Conservation (phyloP, 2,797 vertebrate species). For the Enteromius trimaculatus region DNA sequence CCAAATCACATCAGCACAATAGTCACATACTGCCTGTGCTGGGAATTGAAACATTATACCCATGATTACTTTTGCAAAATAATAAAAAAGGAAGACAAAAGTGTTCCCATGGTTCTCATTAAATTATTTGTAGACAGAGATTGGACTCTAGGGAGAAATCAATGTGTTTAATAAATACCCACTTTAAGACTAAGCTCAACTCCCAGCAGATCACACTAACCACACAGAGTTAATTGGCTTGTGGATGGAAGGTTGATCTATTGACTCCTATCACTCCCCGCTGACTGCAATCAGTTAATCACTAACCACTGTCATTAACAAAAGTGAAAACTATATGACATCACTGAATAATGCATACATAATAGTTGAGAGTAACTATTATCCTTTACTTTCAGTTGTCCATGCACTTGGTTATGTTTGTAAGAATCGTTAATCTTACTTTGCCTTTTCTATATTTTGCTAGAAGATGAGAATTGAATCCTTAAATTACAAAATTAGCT, state of each 20-base stretch:
- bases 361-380: neutral
- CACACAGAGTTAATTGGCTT: slow-evolving; percentile 40
- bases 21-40: slow-evolving; percentile 17
- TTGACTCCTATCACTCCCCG: slow-evolving; percentile 16
- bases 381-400: neutral
- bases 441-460: too few species aligned
- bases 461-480: neutral
- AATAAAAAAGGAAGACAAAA: neutral
- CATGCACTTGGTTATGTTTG: neutral
- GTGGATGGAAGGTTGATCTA: slow-evolving; percentile 29
- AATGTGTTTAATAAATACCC: slow-evolving; percentile 35
- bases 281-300: slow-evolving; percentile 26
- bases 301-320: slow-evolving; percentile 16
- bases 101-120: slow-evolving; percentile 22
- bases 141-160: slow-evolving; percentile 31
- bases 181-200: slow-evolving; percentile 32
- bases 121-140: slow-evolving; percentile 35
- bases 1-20: slow-evolving; percentile 13
- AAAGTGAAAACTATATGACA: neutral
- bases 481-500: neutral
- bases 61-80: slow-evolving; percentile 36
- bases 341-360: neutral
- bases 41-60: slow-evolving; percentile 9
- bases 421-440: neutral
- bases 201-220: slow-evolving; percentile 27